Conservation (phyloP, 2,888 invertebrate genomes). For the Metalampra italica region DNA sequence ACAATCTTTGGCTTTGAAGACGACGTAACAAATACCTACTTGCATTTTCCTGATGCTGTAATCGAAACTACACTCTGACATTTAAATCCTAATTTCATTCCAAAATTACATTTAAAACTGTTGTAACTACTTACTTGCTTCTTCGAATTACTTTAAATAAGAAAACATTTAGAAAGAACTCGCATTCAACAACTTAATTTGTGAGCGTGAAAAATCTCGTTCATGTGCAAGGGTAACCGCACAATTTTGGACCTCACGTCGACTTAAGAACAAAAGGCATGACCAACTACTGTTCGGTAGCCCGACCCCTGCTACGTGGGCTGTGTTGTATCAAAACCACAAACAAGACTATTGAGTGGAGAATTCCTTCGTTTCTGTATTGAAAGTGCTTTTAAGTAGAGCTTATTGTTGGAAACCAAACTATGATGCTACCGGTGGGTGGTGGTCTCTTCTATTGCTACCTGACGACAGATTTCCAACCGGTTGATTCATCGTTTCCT, state of each 20-base stretch:
- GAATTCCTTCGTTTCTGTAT: constrained; percentile 37
- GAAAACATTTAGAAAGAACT: constrained; percentile 1
- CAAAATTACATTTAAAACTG: background rate
- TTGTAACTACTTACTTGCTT: background rate
- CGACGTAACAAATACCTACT: no score
- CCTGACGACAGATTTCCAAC: constrained; percentile 63
- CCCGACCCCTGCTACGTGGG: constrained; percentile 45
- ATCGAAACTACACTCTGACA: no score
- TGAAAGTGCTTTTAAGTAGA: constrained; percentile 37
- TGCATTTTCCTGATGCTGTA: no score
- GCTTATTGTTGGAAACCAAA: constrained; percentile 61
- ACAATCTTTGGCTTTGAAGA: no score
- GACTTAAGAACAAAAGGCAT: constrained; percentile 53
- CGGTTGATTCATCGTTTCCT: constrained; percentile 63
- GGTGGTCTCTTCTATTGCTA: constrained; percentile 37
- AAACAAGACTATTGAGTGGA: constrained; percentile 54
- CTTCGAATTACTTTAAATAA: background rate
- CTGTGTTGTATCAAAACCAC: constrained; percentile 66
- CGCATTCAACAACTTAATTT: constrained; percentile 38
- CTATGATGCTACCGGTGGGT: constrained; percentile 70
- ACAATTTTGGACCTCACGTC: constrained; percentile 61
- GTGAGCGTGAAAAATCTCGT: constrained; percentile 37
- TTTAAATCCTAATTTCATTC: no score
- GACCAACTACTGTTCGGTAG: constrained; percentile 62
- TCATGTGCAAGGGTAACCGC: constrained; percentile 37